Evolutionary conservation across 1,140 invertebrate genomes (phyloP), one percentile per base, ranked within the genome.

Genomic region (Ostrea edulis): DNA sequence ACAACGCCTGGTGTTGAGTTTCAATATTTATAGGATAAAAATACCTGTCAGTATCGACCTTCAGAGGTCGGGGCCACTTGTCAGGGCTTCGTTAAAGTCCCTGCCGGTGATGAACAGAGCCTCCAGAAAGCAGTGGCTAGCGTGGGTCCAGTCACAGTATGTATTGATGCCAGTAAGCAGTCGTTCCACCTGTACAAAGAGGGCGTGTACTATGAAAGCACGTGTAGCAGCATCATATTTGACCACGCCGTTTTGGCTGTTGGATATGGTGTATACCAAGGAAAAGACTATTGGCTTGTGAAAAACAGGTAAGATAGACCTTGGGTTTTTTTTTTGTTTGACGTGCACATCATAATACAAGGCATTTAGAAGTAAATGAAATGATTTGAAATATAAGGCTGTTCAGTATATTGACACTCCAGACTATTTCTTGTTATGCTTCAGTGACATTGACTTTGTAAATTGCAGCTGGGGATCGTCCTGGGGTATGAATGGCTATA

Each of bases 401-500:
- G 0, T 7, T 20, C 55, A 62, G 55, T 5, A 44, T 44, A 17
- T 62, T 9, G 55, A 17, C 55, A 62, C 20, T 62, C 55, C 17
- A 20, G n/a, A 20, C 3, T 20, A n/a, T 44, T 44, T 44, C 12
- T 5, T 17, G n/a, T 62, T 20, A 62, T 62, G 7, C 14, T 62
- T 17, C 17, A 62, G 55, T 20, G 17, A 62, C 12, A 62, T 62
- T 17, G 12, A 17, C 14, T 62, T 62, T 62, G 8, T 62, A 62
- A 77, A 52, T 93, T 90, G 62, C 87, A 93, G 93, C 96, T 98
- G 97, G 98, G 97, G 97, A 54, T 95, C 95, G 88, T 95, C 95
- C 1, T 99, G 98, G 98, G 98, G 98, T 44, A 96, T 97, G 14
- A 92, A 97, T 1, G 98, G 98, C 44, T 99, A 98, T 95, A 97